Evolutionary conservation across 2,113 vertebrate genomes (phyloP).

Genomic region (cattle (Bos taurus)): DNA sequence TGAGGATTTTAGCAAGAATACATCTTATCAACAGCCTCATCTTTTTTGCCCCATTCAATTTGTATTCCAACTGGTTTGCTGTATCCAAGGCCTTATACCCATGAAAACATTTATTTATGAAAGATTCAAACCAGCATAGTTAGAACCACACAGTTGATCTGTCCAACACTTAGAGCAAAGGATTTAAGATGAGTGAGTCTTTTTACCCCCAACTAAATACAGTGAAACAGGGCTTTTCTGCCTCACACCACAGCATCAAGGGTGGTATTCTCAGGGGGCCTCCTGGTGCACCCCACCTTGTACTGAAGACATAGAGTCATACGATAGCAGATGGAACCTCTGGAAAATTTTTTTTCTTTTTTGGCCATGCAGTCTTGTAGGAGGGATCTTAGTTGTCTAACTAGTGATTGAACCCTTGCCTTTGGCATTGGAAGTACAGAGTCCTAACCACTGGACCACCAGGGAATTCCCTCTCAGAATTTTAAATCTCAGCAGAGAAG

Average conservation of each 20-base stretch:
- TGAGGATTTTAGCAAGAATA: not conserved
- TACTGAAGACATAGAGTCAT: not conserved
- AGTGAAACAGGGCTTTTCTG: not conserved
- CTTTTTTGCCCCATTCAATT: not conserved
- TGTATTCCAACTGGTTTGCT: not conserved
- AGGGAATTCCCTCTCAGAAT: not conserved
- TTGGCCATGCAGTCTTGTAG: not conserved
- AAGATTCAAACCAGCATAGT: not conserved
- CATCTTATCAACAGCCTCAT: not conserved
- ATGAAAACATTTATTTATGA: not conserved
- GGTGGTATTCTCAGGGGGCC: not conserved
- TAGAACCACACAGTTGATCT: not conserved
- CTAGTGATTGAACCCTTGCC: not conserved
- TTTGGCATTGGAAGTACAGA: not conserved
- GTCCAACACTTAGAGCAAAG: not conserved
- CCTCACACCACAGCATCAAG: not conserved
- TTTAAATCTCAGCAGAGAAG: not conserved
- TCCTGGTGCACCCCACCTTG: not conserved
- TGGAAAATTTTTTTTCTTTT: not conserved
- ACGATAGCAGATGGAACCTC: not conserved
- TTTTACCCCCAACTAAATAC: not conserved
- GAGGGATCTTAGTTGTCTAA: not conserved
- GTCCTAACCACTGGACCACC: not conserved
- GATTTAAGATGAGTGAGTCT: not conserved
- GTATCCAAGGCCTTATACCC: not conserved